Percentiles rank a stretch among this genome's conserved stretches.
Conservation (phyloP, 2,113 vertebrate genomes). For the Oryzias melastigma region DNA sequence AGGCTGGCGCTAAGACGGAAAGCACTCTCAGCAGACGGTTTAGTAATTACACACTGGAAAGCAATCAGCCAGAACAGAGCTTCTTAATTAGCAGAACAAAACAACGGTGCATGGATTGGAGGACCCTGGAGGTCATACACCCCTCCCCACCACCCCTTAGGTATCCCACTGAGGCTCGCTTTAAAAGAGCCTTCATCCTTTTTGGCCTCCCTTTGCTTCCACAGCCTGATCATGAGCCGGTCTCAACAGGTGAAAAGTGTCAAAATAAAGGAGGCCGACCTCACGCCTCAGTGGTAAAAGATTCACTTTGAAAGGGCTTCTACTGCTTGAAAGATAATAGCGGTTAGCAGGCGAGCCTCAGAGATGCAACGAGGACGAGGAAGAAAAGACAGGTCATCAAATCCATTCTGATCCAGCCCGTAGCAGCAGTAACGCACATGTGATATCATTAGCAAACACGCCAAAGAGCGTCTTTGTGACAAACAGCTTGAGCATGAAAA, state of each 20-base stretch:
- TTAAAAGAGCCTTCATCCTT: conserved; percentile 43
- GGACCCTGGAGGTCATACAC: conserved; percentile 62
- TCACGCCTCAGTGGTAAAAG: conserved; percentile 37
- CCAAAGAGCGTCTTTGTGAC: conserved; percentile 54
- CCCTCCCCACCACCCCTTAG: conserved; percentile 54
- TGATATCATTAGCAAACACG: conserved; percentile 74
- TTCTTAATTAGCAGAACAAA: conserved; percentile 80
- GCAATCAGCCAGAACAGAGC: conserved; percentile 79
- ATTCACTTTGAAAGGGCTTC: conserved; percentile 43
- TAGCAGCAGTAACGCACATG: conserved; percentile 65
- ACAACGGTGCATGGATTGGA: conserved; percentile 71
- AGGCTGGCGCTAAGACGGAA: conserved; percentile 67
- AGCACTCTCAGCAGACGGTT: conserved; percentile 74
- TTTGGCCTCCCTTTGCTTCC: conserved; percentile 20
- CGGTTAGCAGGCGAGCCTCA: conserved; percentile 42
- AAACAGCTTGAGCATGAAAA: conserved; percentile 68
- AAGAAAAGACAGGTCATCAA: conserved; percentile 58
- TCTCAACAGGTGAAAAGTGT: conserved; percentile 41
- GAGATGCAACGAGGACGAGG: conserved; percentile 35
- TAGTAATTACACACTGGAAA: conserved; percentile 81
- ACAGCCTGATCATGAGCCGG: conserved; percentile 41
- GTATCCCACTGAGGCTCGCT: conserved; percentile 45
- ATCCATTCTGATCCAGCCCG: conserved; percentile 76
- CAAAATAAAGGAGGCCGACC: conserved; percentile 41
- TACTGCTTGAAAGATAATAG: conserved; percentile 35